A percentile compares a stretch with the other conserved stretches of the same genome.
phyloP scores from a whole-genome alignment of 2,888 invertebrate species.

The Flexamia atlantica region DNA sequence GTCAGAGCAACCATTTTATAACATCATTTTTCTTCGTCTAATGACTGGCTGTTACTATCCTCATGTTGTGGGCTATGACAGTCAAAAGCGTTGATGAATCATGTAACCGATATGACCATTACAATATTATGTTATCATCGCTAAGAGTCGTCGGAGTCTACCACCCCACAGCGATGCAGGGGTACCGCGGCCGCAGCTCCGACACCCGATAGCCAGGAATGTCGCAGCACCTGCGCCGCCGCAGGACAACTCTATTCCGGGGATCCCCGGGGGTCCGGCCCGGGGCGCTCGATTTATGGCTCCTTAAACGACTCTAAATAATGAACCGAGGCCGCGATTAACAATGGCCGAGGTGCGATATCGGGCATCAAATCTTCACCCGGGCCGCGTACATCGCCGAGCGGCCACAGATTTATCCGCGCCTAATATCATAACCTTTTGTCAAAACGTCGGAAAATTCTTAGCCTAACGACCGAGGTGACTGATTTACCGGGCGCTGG shows the following conservation, averaged over 20 bases:
- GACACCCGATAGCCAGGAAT: constrained; percentile 47
- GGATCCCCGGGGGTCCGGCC: constrained; percentile 38
- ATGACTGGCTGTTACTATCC: no score
- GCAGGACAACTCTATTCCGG: constrained; percentile 54
- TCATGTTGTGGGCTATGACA: no score
- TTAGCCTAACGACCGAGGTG: constrained; percentile 41
- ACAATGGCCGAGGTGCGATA: constrained; percentile 62
- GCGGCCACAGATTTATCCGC: constrained; percentile 55
- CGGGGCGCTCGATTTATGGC: constrained; percentile 56
- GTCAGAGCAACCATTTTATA: no score
- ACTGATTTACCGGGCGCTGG: constrained; percentile 37
- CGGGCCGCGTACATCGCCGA: neutral
- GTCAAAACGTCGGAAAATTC: constrained; percentile 54
- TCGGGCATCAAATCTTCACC: constrained; percentile 55
- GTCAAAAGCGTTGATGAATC: no score
- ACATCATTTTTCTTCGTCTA: no score
- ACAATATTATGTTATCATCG: no score
- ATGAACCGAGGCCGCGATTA: constrained; percentile 59
- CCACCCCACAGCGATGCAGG: neutral
- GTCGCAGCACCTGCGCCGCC: constrained; percentile 30
- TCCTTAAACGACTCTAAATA: constrained; percentile 63
- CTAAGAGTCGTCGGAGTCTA: no score
- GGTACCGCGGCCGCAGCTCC: neutral
- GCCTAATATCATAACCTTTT: constrained; percentile 62
- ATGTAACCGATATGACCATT: no score